Evolutionary conservation across 2,113 vertebrate species (phyloP).

Genomic region (Apaloderma vittatum): DNA sequence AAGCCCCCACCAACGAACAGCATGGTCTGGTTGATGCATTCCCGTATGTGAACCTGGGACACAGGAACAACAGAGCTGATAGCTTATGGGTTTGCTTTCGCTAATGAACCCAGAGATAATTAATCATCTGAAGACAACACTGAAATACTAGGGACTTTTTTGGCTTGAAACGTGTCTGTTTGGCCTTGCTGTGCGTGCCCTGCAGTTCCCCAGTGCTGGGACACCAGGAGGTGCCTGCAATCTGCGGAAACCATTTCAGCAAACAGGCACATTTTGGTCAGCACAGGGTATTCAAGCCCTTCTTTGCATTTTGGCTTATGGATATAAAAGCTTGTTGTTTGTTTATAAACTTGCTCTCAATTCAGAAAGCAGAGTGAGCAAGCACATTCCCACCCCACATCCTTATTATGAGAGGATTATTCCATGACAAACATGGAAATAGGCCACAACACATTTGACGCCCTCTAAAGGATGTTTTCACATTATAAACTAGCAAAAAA

Average conservation of each 20-base stretch:
- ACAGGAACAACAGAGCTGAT: not conserved
- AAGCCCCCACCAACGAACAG: not conserved
- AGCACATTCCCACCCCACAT: not conserved
- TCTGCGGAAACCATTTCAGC: not conserved
- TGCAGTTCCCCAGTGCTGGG: too few species aligned
- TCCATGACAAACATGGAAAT: not conserved
- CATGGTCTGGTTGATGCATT: not conserved
- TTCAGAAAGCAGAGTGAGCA: not conserved
- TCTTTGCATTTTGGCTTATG: not conserved
- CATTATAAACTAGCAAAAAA: not conserved
- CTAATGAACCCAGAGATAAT: not conserved
- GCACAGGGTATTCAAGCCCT: not conserved
- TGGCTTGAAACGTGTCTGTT: not conserved
- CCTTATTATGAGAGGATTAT: not conserved
- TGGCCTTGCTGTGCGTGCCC: not conserved
- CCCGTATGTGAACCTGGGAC: not conserved
- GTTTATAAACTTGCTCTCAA: not conserved
- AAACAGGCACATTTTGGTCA: rapidly evolving
- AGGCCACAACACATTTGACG: not conserved
- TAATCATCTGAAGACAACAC: not conserved
- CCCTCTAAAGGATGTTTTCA: not conserved
- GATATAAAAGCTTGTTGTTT: not conserved
- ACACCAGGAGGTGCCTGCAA: not conserved
- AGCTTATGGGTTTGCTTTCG: not conserved
- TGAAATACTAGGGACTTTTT: not conserved